These are phyloP conservation scores for Stratiomys singularior DNA, from an alignment of 2,888 invertebrate species.

Conservation along the genomic window DNA sequence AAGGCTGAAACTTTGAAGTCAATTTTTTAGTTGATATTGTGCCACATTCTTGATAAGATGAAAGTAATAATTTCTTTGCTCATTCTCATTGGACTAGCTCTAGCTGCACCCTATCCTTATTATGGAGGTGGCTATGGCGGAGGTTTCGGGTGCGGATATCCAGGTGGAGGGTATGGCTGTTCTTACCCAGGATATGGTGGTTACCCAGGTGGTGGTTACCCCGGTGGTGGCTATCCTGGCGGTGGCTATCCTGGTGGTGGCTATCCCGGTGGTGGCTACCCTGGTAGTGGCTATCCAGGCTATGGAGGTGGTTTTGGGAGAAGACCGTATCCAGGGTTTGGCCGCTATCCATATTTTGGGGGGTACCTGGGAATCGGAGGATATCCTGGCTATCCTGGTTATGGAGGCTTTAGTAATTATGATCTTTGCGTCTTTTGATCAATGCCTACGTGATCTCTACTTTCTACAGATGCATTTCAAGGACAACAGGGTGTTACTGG, in stretches of 20 bases:
- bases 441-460: not conserved
- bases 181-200: not conserved
- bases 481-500: not conserved
- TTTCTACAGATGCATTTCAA: not conserved
- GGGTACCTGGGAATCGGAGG: not conserved
- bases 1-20: no score
- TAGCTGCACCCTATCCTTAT: not conserved
- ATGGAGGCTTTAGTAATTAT: constrained; percentile 20
- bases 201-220: not conserved
- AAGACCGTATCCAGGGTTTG: not conserved
- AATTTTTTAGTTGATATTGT: not conserved
- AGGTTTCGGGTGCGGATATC: constrained; percentile 4
- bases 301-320: not conserved
- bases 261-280: not conserved
- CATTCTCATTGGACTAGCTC: not conserved
- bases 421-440: not conserved
- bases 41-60: not conserved
- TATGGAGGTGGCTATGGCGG: not conserved
- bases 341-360: not conserved
- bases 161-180: constrained; percentile 17
- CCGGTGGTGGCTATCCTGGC: not conserved
- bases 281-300: not conserved
- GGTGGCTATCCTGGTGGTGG: not conserved
- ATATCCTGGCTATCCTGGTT: not conserved
- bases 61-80: not conserved